Conservation (phyloP, 1,140 invertebrate species). For the Rhopalosiphum padi region DNA sequence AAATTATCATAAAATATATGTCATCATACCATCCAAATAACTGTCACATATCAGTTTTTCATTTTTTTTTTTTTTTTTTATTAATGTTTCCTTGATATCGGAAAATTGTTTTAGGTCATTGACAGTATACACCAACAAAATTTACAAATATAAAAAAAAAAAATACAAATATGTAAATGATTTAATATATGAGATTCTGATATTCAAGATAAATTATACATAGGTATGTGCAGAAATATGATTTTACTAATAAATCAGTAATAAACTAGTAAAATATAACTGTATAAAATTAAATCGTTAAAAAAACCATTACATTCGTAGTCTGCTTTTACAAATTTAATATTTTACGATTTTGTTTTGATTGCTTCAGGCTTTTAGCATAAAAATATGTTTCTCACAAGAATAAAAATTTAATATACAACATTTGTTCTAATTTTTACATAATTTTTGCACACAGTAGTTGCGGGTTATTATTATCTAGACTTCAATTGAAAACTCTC, state of each 20-base stretch:
- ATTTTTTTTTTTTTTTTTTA: not conserved
- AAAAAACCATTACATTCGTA: not conserved
- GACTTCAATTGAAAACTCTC: not conserved
- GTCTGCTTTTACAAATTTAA: not conserved
- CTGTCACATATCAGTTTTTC: not conserved
- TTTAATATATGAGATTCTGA: not conserved
- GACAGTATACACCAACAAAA: not conserved
- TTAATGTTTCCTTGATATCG: not conserved
- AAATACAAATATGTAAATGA: not conserved
- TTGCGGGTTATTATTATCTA: not conserved
- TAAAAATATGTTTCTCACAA: not conserved
- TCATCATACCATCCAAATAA: not conserved
- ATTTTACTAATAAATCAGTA: not conserved
- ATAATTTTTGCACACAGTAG: too few species aligned
- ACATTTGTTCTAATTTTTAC: not conserved
- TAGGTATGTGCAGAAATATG: not conserved
- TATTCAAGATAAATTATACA: not conserved
- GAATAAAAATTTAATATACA: not conserved
- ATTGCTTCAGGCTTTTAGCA: not conserved
- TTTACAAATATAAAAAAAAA: not conserved
- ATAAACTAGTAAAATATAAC: not conserved
- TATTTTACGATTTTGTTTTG: not conserved
- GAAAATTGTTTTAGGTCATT: not conserved
- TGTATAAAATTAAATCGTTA: not conserved
- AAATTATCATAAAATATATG: not conserved